A percentile compares a stretch with the other conserved stretches of the same genome.
Evolutionary conservation across 2,888 invertebrate species (phyloP).

Genomic region (Phyllotreta striolata): DNA sequence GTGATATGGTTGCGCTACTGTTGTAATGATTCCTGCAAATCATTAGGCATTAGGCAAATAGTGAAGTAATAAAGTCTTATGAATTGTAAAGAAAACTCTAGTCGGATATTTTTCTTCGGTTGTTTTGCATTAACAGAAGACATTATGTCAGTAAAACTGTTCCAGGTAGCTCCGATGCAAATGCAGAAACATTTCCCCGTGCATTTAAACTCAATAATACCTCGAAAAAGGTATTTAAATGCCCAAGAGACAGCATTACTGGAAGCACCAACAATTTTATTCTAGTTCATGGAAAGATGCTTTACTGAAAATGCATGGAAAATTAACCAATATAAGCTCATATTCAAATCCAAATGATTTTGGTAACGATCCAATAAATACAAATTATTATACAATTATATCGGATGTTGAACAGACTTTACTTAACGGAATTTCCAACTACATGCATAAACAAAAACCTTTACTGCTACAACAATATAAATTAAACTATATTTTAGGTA

Average conservation of each 20-base stretch:
- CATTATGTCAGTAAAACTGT: slow-evolving; percentile 14
- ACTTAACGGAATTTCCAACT: slow-evolving; percentile 4
- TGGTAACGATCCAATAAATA: slow-evolving; percentile 20
- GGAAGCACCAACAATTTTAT: slow-evolving; percentile 23
- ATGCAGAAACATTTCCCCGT: slow-evolving; percentile 14
- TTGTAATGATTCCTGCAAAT: neutral
- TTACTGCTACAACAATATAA: slow-evolving; percentile 13
- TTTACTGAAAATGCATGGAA: slow-evolving; percentile 18
- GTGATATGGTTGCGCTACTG: too few relatives aligned
- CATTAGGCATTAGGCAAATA: slow-evolving; percentile 15
- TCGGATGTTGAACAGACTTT: slow-evolving; percentile 13
- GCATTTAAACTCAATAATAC: slow-evolving; percentile 20
- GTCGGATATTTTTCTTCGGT: slow-evolving; percentile 7
- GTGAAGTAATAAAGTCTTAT: slow-evolving; percentile 11
- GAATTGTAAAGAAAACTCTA: slow-evolving; percentile 4
- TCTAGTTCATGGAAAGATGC: slow-evolving; percentile 12
- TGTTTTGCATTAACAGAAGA: slow-evolving; percentile 9
- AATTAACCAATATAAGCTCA: slow-evolving; percentile 18
- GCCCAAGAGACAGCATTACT: slow-evolving; percentile 17
- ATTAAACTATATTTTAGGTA: slow-evolving; percentile 11
- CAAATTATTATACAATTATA: slow-evolving; percentile 23
- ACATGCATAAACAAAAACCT: slow-evolving; percentile 5
- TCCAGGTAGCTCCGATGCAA: slow-evolving; percentile 16
- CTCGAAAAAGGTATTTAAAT: slow-evolving; percentile 25
- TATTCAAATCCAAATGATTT: slow-evolving; percentile 24